phyloP scores from a whole-genome alignment of 1,140 invertebrate species.

The Heterodera schachtii region DNA sequence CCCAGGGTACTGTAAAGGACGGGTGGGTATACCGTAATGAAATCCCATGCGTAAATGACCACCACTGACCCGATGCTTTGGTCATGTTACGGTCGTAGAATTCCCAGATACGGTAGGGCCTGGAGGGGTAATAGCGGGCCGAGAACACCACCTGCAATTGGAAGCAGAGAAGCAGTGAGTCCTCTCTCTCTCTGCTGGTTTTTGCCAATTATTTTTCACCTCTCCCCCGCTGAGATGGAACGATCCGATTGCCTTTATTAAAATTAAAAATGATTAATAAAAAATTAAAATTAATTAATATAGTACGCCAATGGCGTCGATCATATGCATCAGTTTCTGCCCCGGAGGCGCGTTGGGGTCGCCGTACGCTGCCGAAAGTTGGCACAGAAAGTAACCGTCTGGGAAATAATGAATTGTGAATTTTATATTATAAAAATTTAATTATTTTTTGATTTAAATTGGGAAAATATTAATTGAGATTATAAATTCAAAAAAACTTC shows the following conservation, averaged over 20 bases:
- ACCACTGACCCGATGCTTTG: conserved; percentile 32
- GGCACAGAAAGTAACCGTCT: conserved; percentile 65
- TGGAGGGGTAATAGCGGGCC: conserved; percentile 62
- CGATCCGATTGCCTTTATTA: conserved; percentile 39
- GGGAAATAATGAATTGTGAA: too few relatives aligned
- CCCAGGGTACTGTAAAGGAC: conserved; percentile 57
- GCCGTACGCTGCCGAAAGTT: conserved; percentile 63
- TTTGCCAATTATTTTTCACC: conserved; percentile 31
- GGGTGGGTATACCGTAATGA: too few relatives aligned
- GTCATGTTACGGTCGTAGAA: conserved; percentile 65
- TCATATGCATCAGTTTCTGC: conserved; percentile 61
- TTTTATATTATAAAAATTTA: too few relatives aligned
- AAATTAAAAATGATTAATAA: not conserved
- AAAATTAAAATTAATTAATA: conserved; percentile 32
- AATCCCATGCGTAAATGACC: too few relatives aligned
- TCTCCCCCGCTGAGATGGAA: conserved; percentile 64
- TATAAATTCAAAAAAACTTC: too few relatives aligned
- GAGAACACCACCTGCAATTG: conserved; percentile 55
- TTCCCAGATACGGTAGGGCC: conserved; percentile 65
- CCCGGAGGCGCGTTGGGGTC: conserved; percentile 56
- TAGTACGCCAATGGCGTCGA: conserved; percentile 64
- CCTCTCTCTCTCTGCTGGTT: too few relatives aligned
- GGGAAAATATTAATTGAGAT: too few relatives aligned
- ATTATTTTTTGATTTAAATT: too few relatives aligned
- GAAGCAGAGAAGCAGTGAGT: not conserved